Evolutionary conservation across 2,888 invertebrate genomes (phyloP), one percentile per base, ranked within the genome.

Genomic region (Eupsilia transversa): DNA sequence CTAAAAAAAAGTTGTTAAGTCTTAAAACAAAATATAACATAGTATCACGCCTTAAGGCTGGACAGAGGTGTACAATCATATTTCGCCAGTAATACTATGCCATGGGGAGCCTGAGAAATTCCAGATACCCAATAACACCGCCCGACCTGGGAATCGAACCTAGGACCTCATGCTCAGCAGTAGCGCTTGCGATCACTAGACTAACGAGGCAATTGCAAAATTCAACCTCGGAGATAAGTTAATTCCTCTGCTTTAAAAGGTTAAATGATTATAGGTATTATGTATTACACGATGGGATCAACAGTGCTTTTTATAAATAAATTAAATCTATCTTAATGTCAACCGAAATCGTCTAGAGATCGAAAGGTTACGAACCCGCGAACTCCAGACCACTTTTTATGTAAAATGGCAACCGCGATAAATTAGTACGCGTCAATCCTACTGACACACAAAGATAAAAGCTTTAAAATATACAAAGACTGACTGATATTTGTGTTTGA

Each of bases 261-360:
- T 59, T 43, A 43, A 27, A 56, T 33, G 2, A 35, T 60, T 33
- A 14, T 23, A n/a, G n/a, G n/a, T n/a, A 43, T 2, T 33, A 10
- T 72, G 33, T 74, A 41, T 41, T 63, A 57, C 7, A 56, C 33
- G 72, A 65, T 14, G 23, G 41, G 27, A 35, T 69, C 63, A 64
- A 20, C 27, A 6, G 10, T 5, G 20, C 5, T 35, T 49, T 38
- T n/a, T 7, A 52, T 43, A 46, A 33, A 63, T 27, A n/a, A 2
- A 46, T 54, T 27, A n/a, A 2, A 46, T 54, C 9, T 67, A 66
- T 46, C 30, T 23, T 46, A 38, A 59, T 38, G n/a, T 23, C 17
- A 69, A 49, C 30, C 14, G 27, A 41, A 41, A 54, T 63, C 27
- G 79, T 79, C 79, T 66, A 43, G 49, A 72, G 67, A 59, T 80